Evolutionary conservation across 1,140 invertebrate species (phyloP), one percentile per base, ranked within the genome.

Genomic region (Lithobius niger): DNA sequence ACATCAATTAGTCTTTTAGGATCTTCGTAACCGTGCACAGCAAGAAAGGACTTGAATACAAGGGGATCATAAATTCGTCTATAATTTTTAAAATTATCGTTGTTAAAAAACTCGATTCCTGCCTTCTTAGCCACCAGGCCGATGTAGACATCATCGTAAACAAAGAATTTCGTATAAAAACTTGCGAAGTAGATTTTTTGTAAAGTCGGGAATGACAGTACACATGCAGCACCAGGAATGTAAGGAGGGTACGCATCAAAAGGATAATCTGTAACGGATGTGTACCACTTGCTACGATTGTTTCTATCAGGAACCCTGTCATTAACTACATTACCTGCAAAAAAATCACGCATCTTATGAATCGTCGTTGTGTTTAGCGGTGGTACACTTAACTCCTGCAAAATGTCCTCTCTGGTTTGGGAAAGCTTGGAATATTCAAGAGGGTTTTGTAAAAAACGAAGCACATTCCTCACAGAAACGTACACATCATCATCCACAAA

Each of bases 231-330:
- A 1, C 87, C 90, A 1, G 90, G 88, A 1, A 92, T 77, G 70
- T 94, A 96, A 0, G 87, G 82, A 18, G 91, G 91, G 83, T 86
- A 93, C 57, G 77, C 74, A 64, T 88, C 73, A 68, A 81, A 96
- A 0, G 86, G 86, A 69, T 95, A 95, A 66, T 95, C 91, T 22
- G 78, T 71, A 1, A 93, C 67, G 0, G 84, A 75, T 22, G 94
- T 77, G 64, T 87, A 86, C 89, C 90, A 96, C 68, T 92, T 94
- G 53, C 60, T 89, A 3, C 77, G 76, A 62, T 76, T 79, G 64
- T 89, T 82, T 49, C 89, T 74, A 58, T 84, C 80, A 1, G 88
- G 88, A n/a, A n/a, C n/a, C 0, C 81, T 67, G 2, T 84, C 83
- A 42, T 79, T 66, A 68, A 91, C 87, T 0, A 88, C 82, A 72